Base-by-base conservation (phyloP, 2,888 invertebrate genomes). In the Elysia crispata region DNA sequence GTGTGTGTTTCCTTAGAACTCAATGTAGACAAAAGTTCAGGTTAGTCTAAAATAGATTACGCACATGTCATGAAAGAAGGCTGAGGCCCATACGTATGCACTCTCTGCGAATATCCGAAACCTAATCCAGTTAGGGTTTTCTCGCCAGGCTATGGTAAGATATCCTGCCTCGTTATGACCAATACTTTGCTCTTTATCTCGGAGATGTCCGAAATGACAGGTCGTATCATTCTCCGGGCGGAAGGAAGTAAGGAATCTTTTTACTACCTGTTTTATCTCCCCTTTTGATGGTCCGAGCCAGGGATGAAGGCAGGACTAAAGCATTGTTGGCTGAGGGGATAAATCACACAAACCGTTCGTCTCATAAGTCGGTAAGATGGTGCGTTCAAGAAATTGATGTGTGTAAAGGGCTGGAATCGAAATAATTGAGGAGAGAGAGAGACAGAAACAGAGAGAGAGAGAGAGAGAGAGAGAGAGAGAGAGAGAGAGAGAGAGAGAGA, bases 221-320 rank as follows among this genome's bases (percentile, higher is more conserved):
- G 41, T 49, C 23, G 28, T 62, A 62, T 75, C 49, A 25, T 64
- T 49, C 76, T 66, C 76, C 50, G n/a, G 0, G 25, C 25, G 30
- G 25, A 41, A 20, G 62, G 76, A 76, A 62, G 66, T 76, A 76
- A 76, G 41, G 31, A 64, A 50, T 28, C 49, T 50, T 49, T 76
- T 76, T 76, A 41, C 41, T 76, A 66, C 76, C 30, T 66, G 11
- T 41, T 6, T 41, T 41, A 41, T 41, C 41, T 41, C 41, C 41
- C 41, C 41, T 41, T 3, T 41, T 41, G 3, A 41, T 41, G 41
- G 41, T 41, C 41, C 41, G 41, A 41, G 41, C 15, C 28, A 11
- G 11, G 8, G 28, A 66, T 15, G 25, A 1, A 66, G 28, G 41
- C 41, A 41, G 41, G 41, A 41, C 11, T 3, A 3, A 11, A 11